Base-by-base conservation (phyloP, 2,888 invertebrate species). In the Rhagium mordax region DNA sequence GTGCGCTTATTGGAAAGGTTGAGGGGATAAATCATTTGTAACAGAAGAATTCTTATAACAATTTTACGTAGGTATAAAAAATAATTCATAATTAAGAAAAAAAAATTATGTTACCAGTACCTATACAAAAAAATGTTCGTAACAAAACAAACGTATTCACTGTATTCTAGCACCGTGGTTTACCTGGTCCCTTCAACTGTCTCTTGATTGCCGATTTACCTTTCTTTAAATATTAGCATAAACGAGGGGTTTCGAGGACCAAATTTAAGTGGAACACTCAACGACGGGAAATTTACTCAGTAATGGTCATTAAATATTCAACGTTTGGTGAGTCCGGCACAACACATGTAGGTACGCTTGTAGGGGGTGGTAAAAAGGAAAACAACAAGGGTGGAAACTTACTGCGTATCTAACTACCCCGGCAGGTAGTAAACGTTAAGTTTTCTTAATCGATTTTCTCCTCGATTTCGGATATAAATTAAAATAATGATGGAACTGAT, bases 291-390 rank as follows among this genome's bases (percentile, higher is more conserved):
- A 57, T 65, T 70, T 60, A 49, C 73, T 55, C 51, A 64, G 60
- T 64, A 62, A 16, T 64, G 57, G 49, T 33, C 68, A 73, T 75
- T 75, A 75, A 75, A 72, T 69, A 75, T 75, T 75, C 69, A 75
- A 71, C 57, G 73, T 51, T 57, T 48, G 51, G 53, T 48, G 47
- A 18, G 62, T 62, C 48, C 62, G 59, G 3, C 59, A 59, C 15
- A 47, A 6, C 1, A 29, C 33, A n/a, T 59, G 59, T n/a, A 29
- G 15, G n/a, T n/a, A n/a, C n/a, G n/a, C n/a, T n/a, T n/a, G 3
- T 24, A 24, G 59, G 29, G 59, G 7, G 55, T n/a, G 5, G 21
- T 55, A 55, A 21, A 55, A 55, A 24, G 55, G 3, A 55, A 10
- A 55, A 24, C 18, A 24, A 55, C 13, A 55, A 47, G 47, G 47